Evolutionary conservation across 2,888 invertebrate genomes (phyloP), one percentile per base, ranked within the genome.

Genomic region (Epistrophella euchroma): DNA sequence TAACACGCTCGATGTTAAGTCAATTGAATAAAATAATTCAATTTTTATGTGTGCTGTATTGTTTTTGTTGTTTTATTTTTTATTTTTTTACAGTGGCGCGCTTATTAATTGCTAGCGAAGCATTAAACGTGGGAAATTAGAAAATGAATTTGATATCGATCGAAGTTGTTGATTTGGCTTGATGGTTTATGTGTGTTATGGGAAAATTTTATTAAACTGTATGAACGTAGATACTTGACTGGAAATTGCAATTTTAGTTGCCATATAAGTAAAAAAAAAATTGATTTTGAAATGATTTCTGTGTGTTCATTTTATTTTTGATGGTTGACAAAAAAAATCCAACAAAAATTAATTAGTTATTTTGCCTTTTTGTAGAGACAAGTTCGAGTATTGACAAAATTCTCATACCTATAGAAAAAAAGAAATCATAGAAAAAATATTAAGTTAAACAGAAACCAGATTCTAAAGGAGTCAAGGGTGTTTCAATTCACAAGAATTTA

Each of bases 141-240:
- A 85, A 76, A 85, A 77, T 35, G 68, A 85, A 81, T 73, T 77
- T 73, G 68, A 85, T 77, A 85, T 77, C 73, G 76, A 85, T 85
- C 19, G 66, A 85, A 66, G 75, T 62, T 68, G 79, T 13, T 74
- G 52, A 43, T 75, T 52, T 52, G 25, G 60, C 11, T 35, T 56
- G 58, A 37, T 11, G 70, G 56, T 60, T 28, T 43, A 35, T 60
- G 22, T 64, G 43, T 50, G 43, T 60, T 66, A 64, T 60, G 79
- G 66, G 80, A 85, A 80, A 72, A 58, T 75, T 56, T 5, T n/a
- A 71, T 79, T 79, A 79, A 85, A 25, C 19, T 19, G 19, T 10
- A 45, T 17, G 2, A 4, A 28, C 6, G 2, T n/a, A n/a, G 2
- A n/a, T n/a, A 79, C 66, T 85, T 55, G 66, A 80, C 17, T 32